Evolutionary conservation across 2,888 invertebrate species (phyloP).

Genomic region (Laothoe populi): DNA sequence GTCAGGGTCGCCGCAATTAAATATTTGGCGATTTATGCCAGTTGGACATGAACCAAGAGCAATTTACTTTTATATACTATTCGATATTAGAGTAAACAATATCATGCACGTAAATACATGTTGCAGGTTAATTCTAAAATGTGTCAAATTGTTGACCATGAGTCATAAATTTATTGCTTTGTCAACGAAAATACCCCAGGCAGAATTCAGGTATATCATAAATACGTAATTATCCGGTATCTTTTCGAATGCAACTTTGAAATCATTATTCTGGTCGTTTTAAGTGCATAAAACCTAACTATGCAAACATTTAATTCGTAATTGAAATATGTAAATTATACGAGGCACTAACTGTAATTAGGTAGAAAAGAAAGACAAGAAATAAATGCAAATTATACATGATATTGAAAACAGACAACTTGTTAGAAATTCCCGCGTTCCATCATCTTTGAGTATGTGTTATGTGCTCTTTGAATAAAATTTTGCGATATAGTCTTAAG

Average conservation of each 20-base stretch:
- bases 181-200: not conserved
- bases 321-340: conserved; percentile 2
- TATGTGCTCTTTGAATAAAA: no score
- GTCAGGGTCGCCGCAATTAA: not conserved
- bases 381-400: not conserved
- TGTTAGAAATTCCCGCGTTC: no score
- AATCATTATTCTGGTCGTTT: not conserved
- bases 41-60: conserved; percentile 61
- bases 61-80: conserved; percentile 38
- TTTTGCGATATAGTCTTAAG: no score
- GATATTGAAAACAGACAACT: no score
- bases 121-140: conserved; percentile 6
- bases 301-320: not conserved
- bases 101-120: not conserved
- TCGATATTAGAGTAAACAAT: conserved; percentile 37
- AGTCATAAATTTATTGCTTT: not conserved
- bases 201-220: not conserved
- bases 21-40: conserved; percentile 45
- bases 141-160: not conserved
- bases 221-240: no score
- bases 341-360: not conserved
- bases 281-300: not conserved
- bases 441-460: no score
- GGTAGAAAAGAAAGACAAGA: not conserved
- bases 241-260: not conserved